Base-by-base conservation (phyloP, 2,888 invertebrate species). In the Enchytraeus crypticus region DNA sequence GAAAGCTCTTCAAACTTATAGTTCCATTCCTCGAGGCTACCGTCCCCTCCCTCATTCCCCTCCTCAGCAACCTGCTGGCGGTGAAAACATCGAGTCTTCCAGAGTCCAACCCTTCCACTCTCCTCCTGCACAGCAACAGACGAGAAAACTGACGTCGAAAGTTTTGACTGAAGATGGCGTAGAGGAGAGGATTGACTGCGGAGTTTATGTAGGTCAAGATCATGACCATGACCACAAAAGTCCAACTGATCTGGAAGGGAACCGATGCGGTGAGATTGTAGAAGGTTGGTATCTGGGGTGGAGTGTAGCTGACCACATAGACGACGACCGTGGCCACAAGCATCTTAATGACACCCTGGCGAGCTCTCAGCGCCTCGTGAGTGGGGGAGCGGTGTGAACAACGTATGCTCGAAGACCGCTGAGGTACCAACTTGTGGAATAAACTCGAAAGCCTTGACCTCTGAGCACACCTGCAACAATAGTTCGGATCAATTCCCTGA, bases 311-410 rank as follows among this genome's bases (percentile, higher is more conserved):
- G 47, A 80, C 60, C 63, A 80, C 79, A 69, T 81, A 82, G 5
- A 81, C 74, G 53, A 77, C 62, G 47, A 81, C 80, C 67, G 80
- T 80, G 5, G 79, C 77, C 2, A 79, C 75, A 43, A 81, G 69
- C 81, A 81, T 81, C 67, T 81, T 81, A n/a, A 82, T 78, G 29
- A 82, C 81, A 38, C 77, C 77, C 46, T 77, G 74, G 5, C 80
- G 66, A 0, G 78, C 62, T 23, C 58, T 51, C 26, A 68, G 61
- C 49, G 64, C 53, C 21, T 66, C 65, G 23, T n/a, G n/a, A n/a
- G n/a, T n/a, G n/a, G n/a, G n/a, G n/a, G n/a, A n/a, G n/a, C n/a
- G n/a, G n/a, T n/a, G n/a, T n/a, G n/a, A n/a, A n/a, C n/a, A n/a
- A n/a, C n/a, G n/a, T n/a, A n/a, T n/a, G n/a, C n/a, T n/a, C n/a